Evolutionary conservation across 2,797 vertebrate species (phyloP).

Genomic region (Triplophysa yarkandensis): DNA sequence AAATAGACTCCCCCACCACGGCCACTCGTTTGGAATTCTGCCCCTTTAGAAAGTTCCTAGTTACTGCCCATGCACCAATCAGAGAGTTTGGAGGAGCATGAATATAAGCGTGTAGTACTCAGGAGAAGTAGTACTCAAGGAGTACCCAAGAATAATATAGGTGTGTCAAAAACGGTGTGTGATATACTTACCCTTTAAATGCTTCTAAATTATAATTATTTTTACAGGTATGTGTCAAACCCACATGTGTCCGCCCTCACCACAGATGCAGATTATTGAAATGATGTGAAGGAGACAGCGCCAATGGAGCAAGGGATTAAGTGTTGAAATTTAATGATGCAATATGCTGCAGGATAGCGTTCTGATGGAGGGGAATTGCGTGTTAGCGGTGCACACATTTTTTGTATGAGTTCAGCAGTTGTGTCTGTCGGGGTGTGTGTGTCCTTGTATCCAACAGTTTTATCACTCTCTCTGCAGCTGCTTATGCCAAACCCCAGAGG

Average conservation of each 20-base stretch:
- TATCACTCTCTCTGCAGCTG: constrained; percentile 51
- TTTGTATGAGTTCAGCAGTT: constrained; percentile 36
- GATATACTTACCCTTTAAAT: no score
- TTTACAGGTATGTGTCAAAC: constrained; percentile 2
- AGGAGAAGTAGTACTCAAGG: no score
- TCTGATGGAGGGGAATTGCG: constrained; percentile 38
- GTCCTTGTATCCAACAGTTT: constrained; percentile 51
- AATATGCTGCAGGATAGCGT: constrained; percentile 72
- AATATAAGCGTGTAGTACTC: no score
- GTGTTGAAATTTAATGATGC: constrained; percentile 83
- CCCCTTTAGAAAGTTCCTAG: no score
- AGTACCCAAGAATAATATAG: no score
- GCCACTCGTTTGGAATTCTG: no score
- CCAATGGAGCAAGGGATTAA: constrained; percentile 83
- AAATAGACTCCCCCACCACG: no score
- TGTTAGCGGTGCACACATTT: constrained; percentile 36
- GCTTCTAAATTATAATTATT: no score
- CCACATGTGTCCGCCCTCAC: constrained; percentile 51
- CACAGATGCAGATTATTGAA: constrained; percentile 80
- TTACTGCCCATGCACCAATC: no score
- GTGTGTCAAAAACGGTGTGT: no score
- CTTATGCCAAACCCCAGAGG: constrained; percentile 49
- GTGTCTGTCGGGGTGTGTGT: constrained; percentile 15
- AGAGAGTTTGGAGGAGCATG: no score
- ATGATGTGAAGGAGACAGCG: constrained; percentile 71